Evolutionary conservation across 2,113 vertebrate genomes (phyloP).

Genomic region (Onychostoma macrolepis): DNA sequence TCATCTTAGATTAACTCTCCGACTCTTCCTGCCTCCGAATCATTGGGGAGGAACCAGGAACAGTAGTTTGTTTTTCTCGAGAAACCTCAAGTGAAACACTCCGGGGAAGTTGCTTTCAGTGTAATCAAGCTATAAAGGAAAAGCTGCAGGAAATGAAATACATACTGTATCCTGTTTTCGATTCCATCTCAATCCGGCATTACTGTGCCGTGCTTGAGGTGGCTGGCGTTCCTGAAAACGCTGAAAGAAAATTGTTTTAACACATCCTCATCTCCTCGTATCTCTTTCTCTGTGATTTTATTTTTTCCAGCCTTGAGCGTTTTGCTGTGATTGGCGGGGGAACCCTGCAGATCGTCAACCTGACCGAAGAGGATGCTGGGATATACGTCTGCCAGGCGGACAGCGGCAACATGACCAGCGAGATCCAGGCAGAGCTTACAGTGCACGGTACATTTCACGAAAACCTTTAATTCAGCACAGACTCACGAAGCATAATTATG

Average conservation of each 20-base stretch:
- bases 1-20: background rate
- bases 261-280: background rate
- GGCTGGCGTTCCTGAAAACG: background rate
- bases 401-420: slow-evolving; percentile 78
- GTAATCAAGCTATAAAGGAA: slow-evolving; percentile 19
- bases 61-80: slow-evolving; percentile 30
- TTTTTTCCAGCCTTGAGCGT: slow-evolving; percentile 67
- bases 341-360: slow-evolving; percentile 71
- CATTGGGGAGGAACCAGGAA: background rate
- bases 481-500: background rate
- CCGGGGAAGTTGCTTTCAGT: background rate
- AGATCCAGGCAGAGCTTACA: slow-evolving; percentile 79
- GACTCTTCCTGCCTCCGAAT: background rate
- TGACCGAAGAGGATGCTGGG: slow-evolving; percentile 77
- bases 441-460: slow-evolving; percentile 76
- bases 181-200: background rate
- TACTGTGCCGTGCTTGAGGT: background rate
- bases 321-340: slow-evolving; percentile 76
- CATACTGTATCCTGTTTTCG: slow-evolving; percentile 41
- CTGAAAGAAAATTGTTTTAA: background rate
- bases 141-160: slow-evolving; percentile 17
- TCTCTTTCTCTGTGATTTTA: background rate
- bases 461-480: background rate
- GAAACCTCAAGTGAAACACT: slow-evolving; percentile 2
- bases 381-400: slow-evolving; percentile 78